Conservation (phyloP, 2,113 vertebrate species). For the Pseudorectes ferrugineus region DNA sequence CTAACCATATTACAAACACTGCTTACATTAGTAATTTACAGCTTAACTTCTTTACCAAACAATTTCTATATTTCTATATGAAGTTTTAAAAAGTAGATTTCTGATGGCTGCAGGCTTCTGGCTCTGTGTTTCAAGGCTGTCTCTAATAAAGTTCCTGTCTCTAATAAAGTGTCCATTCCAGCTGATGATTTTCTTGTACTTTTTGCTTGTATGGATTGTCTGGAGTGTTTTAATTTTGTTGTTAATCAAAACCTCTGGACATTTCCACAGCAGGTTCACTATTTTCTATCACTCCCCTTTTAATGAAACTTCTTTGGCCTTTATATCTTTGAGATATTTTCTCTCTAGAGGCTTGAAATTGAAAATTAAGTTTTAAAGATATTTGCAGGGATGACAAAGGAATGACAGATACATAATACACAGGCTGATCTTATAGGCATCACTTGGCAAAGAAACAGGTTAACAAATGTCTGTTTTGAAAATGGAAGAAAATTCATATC, state of each 20-base stretch:
- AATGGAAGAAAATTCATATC: neutral
- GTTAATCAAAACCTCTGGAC: neutral
- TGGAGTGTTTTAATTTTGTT: neutral
- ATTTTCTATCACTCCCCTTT: neutral
- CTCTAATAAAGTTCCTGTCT: neutral
- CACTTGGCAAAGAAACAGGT: neutral
- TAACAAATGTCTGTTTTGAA: neutral
- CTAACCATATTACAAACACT: neutral
- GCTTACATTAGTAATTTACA: neutral
- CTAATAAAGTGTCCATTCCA: neutral
- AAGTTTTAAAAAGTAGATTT: neutral
- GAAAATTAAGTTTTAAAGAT: neutral
- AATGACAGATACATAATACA: neutral
- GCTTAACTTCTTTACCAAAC: neutral
- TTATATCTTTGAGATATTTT: neutral
- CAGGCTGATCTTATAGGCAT: neutral
- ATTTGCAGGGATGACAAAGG: neutral
- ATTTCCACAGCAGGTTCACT: neutral
- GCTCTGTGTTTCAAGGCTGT: neutral
- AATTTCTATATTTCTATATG: neutral
- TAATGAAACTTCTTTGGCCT: neutral
- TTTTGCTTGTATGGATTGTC: neutral
- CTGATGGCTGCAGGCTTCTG: neutral
- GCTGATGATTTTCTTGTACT: neutral
- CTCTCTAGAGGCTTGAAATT: neutral